A percentile compares a stretch with the other conserved stretches of the same genome.
Evolutionary conservation across 1,140 invertebrate genomes (phyloP).

Genomic region (Hyles euphorbiae): DNA sequence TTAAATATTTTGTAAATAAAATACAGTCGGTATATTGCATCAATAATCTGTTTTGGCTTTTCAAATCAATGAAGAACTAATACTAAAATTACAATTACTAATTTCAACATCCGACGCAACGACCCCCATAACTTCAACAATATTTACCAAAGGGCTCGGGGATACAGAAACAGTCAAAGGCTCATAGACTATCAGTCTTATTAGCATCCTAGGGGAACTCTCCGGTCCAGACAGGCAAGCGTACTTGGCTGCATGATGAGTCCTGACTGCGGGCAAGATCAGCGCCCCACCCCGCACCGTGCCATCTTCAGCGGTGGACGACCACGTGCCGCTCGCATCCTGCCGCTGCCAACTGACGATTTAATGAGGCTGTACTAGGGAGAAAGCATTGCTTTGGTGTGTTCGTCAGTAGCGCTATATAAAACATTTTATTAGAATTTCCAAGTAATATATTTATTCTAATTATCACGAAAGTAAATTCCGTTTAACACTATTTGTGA

Average conservation of each 20-base stretch:
- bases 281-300: constrained; percentile 47
- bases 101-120: too few relatives aligned
- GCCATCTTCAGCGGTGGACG: constrained; percentile 42
- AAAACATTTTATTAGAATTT: background rate
- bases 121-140: background rate
- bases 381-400: too few relatives aligned
- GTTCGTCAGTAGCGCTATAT: too few relatives aligned
- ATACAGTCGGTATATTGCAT: too few relatives aligned
- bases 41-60: too few relatives aligned
- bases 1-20: too few relatives aligned
- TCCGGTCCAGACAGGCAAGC: constrained; percentile 50
- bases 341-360: constrained; percentile 60
- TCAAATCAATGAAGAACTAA: too few relatives aligned
- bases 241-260: constrained; percentile 49
- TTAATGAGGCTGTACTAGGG: too few relatives aligned
- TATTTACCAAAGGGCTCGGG: constrained; percentile 61
- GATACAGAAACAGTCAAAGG: constrained; percentile 46
- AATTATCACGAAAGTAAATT: too few relatives aligned
- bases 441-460: too few relatives aligned
- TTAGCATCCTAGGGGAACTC: constrained; percentile 39
- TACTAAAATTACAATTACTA: too few relatives aligned
- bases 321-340: constrained; percentile 53
- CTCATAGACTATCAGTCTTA: constrained; percentile 52
- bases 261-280: constrained; percentile 39
- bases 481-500: too few relatives aligned